These are phyloP conservation scores for Trochalopteron elliotii DNA, from an alignment of 2,113 vertebrate species.

Conservation along the genomic window DNA sequence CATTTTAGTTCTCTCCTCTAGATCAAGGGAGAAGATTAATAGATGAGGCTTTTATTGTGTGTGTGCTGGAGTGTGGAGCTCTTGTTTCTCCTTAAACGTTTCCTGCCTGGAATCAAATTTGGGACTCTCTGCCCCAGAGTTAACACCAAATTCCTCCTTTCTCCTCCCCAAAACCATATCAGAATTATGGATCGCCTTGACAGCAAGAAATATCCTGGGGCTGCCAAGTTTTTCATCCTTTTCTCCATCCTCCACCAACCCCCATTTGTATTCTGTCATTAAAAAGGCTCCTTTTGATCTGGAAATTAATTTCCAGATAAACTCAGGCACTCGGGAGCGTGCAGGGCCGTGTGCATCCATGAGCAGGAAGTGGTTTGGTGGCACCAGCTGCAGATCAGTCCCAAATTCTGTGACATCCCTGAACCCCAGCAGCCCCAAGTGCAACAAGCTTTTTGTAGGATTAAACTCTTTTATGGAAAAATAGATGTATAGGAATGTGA, in stretches of 20 bases:
- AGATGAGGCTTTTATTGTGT: neutral
- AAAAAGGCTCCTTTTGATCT: conserved; percentile 56
- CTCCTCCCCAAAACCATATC: neutral
- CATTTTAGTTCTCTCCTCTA: conserved; percentile 33
- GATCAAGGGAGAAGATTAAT: conserved; percentile 58
- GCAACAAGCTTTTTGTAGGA: neutral
- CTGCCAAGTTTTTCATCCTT: neutral
- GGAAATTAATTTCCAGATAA: conserved; percentile 67
- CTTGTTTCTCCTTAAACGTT: neutral
- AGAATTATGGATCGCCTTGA: neutral
- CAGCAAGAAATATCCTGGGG: neutral
- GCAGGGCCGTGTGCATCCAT: accelerated
- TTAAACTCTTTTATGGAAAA: neutral
- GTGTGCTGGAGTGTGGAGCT: neutral
- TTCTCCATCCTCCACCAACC: neutral
- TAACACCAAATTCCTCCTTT: neutral
- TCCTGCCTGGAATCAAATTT: neutral
- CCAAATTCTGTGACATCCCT: neutral
- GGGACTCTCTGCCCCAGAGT: neutral
- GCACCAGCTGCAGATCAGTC: conserved; percentile 25
- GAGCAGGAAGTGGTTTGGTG: neutral
- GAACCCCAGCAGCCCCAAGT: neutral
- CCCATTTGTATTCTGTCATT: conserved; percentile 20
- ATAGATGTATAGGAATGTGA: neutral
- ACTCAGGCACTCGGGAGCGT: neutral